Base-by-base conservation (phyloP, 2,888 invertebrate species). In the Taphrorychus bicolor region DNA sequence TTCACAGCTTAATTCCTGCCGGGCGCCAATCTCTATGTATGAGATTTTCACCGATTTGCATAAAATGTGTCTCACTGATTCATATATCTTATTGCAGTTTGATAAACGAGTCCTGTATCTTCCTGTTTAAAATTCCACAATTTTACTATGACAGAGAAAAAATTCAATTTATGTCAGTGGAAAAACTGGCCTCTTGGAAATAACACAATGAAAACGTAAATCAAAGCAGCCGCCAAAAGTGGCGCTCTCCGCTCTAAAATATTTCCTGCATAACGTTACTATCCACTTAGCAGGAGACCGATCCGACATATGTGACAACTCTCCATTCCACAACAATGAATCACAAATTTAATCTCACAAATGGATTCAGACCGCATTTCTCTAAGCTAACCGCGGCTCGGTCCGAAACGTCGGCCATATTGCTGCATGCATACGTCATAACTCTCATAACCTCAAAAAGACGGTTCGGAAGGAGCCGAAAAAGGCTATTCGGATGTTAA, bases 261-360 rank as follows among this genome's bases (percentile, higher is more conserved):
- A 80, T 80, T 81, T 80, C 78, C 81, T 77, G 78, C 79, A 78
- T 79, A 81, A 78, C 78, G 78, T 80, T 81, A 70, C 64, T 65
- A 66, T 64, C 70, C 70, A 70, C 70, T 70, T 70, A 82, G 81
- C 78, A 77, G 74, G 78, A 78, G 79, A 79, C 81, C 80, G 79
- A 78, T 74, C 81, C 85, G 84, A 83, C 87, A 87, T 87, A 87
- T 87, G 87, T 87, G 87, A 87, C 86, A 86, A 85, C 81, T 87
- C 85, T 82, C 82, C 82, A 82, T 83, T 83, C 82, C 83, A 76
- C 81, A 80, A 82, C 83, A 79, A 83, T 84, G 87, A 85, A 86
- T 87, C 86, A 86, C 85, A 86, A 86, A 85, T 84, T 87, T 89
- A 90, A 90, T 90, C 87, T 88, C 87, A 84, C 87, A 88, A 89